phyloP scores from a whole-genome alignment of 2,888 invertebrate genomes.

The Mythimna pallens region DNA sequence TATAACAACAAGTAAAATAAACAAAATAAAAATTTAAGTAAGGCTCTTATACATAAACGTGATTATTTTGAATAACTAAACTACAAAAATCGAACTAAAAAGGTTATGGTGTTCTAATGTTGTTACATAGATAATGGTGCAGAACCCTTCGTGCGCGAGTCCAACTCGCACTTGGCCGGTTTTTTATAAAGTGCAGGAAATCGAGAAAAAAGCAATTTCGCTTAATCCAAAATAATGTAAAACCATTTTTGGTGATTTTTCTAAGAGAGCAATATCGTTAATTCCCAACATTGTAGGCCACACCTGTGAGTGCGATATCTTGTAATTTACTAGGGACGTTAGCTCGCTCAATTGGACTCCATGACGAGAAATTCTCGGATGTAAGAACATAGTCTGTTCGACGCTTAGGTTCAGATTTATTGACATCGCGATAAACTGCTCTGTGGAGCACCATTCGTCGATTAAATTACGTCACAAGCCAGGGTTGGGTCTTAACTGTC shows the following conservation, averaged over 20 bases:
- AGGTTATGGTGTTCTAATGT: no score
- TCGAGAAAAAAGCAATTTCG: constrained; percentile 14
- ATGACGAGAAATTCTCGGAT: constrained; percentile 68
- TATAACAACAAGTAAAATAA: no score
- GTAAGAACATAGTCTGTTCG: constrained; percentile 76
- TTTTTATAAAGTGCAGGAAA: neutral
- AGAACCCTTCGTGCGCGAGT: no score
- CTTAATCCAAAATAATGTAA: constrained; percentile 24
- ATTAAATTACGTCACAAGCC: constrained; percentile 74
- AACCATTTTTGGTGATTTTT: constrained; percentile 30
- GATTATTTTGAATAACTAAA: no score
- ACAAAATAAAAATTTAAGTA: no score
- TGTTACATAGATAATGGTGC: no score
- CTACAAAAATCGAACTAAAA: no score
- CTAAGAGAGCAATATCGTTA: constrained; percentile 28
- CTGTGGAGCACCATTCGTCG: constrained; percentile 81
- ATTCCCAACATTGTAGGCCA: constrained; percentile 42
- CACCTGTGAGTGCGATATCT: constrained; percentile 54
- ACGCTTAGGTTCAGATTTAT: constrained; percentile 81
- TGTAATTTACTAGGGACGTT: constrained; percentile 59
- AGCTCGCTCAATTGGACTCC: constrained; percentile 66
- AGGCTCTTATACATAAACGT: no score
- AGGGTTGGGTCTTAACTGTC: constrained; percentile 72
- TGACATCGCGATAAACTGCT: constrained; percentile 84
- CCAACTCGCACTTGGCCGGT: no score